These are phyloP conservation scores for Reticulitermes lucifugus DNA, from an alignment of 2,888 invertebrate species.

Conservation along the genomic window DNA sequence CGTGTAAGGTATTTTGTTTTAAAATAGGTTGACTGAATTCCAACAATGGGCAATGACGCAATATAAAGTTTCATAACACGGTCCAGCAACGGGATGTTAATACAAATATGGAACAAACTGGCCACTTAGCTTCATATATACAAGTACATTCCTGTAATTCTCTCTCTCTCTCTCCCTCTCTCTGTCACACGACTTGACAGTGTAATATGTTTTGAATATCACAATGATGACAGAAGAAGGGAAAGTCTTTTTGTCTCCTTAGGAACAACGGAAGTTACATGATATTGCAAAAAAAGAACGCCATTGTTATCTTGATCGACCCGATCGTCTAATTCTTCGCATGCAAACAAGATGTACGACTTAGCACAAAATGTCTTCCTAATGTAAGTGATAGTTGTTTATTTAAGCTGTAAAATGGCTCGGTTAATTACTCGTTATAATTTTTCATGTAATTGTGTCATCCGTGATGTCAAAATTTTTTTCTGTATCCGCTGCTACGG, in stretches of 20 bases:
- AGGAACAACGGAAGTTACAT: no score
- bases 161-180: background rate
- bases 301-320: no score
- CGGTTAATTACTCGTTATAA: background rate
- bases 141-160: background rate
- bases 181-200: background rate
- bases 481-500: background rate
- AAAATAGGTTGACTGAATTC: conserved; percentile 1
- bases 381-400: no score
- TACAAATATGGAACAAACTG: background rate
- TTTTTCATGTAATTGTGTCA: conserved; percentile 1
- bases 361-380: no score
- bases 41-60: conserved; percentile 14
- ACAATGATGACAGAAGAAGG: background rate
- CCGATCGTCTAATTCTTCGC: no score
- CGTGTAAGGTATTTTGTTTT: background rate
- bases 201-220: background rate
- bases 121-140: background rate
- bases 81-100: background rate
- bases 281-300: no score
- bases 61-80: background rate
- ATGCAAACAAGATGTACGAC: no score
- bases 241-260: background rate
- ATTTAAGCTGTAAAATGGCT: no score
- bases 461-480: background rate